Evolutionary conservation across 2,113 vertebrate genomes (phyloP), one percentile per base, ranked within the genome.

Genomic region (Bothrops jararaca): DNA sequence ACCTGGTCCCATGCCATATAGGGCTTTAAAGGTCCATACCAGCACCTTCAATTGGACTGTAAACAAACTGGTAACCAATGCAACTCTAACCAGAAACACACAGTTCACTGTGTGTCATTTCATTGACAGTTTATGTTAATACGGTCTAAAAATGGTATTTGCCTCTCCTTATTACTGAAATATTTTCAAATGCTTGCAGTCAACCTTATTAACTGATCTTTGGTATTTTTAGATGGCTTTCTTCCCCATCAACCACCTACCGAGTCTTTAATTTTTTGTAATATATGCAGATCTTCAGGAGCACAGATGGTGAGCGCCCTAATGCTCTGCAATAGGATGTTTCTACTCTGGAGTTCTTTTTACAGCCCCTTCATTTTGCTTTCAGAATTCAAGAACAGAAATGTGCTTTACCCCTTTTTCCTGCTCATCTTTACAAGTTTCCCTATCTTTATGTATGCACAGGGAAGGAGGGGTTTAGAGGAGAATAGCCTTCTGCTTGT

Each of bases 401-500:
- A 39, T 45, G 34, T 60, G 45, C 26, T 90, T 86, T 34, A 23
- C 18, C 18, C 5, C 88, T 48, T 86, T 9, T 42, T 42, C 39
- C 26, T 56, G 9, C 10, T 42, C 56, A 13, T 58, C 10, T 24
- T 9, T 39, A 42, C 3, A 42, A 39, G 39, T 23, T 15, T 22
- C 45, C 54, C 39, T 58, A 54, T 3, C 34, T 48, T 48, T 58
- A 45, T 20, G 58, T 1, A 18, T 9, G 23, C 2, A 39, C 18
- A 5, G 42, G 89, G 39, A 42, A 18, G n/a, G n/a, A n/a, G 69
- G 34, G 34, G 15, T 22, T 80, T 39, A 91, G 92, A 91, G 94
- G n/a, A 93, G 94, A 94, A 0, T 86, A 7, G 89, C 92, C 94
- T 80, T 93, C 90, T 96, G 86, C 96, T 91, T 0, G 29, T 95